Evolutionary conservation across 2,113 vertebrate genomes (phyloP).

Genomic region (Eclectus roratus): DNA sequence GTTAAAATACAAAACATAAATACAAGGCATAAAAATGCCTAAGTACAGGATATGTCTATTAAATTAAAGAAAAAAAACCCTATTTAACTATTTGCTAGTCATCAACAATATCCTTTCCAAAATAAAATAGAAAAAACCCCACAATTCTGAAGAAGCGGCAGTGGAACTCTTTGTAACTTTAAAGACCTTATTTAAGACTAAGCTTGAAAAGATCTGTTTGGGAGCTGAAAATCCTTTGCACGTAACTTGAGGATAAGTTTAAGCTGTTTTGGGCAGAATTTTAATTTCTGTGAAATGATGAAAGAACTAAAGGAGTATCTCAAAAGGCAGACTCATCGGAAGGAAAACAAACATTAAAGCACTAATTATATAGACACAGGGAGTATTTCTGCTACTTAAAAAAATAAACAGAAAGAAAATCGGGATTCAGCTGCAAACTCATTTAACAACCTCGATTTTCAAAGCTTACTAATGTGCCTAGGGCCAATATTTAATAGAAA

Average conservation of each 20-base stretch:
- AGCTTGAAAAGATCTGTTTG: background rate
- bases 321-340: conserved; percentile 2
- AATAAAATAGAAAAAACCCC: fast-evolving
- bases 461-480: background rate
- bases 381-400: background rate
- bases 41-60: background rate
- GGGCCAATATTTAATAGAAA: background rate
- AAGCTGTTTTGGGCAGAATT: conserved; percentile 10
- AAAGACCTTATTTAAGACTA: background rate
- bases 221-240: background rate
- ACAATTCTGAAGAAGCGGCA: background rate
- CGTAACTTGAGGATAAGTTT: background rate
- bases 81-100: background rate
- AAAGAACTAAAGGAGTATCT: conserved; percentile 25
- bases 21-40: background rate
- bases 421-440: background rate
- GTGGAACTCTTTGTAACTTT: background rate
- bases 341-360: conserved; percentile 21
- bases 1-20: background rate
- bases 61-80: background rate
- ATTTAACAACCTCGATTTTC: background rate
- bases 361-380: conserved; percentile 12
- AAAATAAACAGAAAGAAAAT: conserved; percentile 2
- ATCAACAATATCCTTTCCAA: background rate
- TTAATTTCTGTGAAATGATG: conserved; percentile 37